Evolutionary conservation across 2,888 invertebrate species (phyloP).

Genomic region (Agonopterix alstromeriana): DNA sequence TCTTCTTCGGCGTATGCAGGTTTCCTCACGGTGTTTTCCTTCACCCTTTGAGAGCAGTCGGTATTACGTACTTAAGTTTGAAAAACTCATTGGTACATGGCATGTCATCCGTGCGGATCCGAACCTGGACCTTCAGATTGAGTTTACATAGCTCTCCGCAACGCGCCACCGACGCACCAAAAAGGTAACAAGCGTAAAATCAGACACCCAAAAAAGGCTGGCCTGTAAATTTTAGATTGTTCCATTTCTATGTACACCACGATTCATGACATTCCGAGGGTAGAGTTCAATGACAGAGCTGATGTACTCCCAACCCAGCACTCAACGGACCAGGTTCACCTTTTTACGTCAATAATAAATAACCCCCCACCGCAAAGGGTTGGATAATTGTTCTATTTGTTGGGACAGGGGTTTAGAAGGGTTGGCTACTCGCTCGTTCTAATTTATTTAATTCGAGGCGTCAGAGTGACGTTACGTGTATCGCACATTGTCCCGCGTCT

Average conservation of each 20-base stretch:
- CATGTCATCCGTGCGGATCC: no score
- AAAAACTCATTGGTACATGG: no score
- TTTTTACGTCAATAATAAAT: constrained; percentile 61
- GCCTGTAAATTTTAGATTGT: not conserved
- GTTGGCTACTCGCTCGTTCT: constrained; percentile 31
- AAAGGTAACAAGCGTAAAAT: not conserved
- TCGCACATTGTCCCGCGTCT: constrained; percentile 14
- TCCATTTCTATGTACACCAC: not conserved
- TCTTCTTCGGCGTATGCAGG: no score
- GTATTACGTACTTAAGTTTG: no score
- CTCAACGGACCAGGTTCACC: constrained; percentile 17
- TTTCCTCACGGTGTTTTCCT: no score
- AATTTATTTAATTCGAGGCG: constrained; percentile 54
- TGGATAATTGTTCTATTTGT: constrained; percentile 69
- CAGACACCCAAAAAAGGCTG: not conserved
- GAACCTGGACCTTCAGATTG: no score
- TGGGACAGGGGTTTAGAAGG: constrained; percentile 46
- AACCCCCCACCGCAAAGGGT: constrained; percentile 44
- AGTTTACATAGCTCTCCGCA: no score
- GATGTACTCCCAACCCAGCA: constrained; percentile 6
- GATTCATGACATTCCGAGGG: not conserved
- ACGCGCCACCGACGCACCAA: no score
- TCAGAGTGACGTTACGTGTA: constrained; percentile 20
- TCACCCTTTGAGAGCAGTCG: no score
- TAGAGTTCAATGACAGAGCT: constrained; percentile 2